Evolutionary conservation across 2,888 invertebrate species (phyloP), one percentile per base, ranked within the genome.

Genomic region (Rhagonycha fulva): DNA sequence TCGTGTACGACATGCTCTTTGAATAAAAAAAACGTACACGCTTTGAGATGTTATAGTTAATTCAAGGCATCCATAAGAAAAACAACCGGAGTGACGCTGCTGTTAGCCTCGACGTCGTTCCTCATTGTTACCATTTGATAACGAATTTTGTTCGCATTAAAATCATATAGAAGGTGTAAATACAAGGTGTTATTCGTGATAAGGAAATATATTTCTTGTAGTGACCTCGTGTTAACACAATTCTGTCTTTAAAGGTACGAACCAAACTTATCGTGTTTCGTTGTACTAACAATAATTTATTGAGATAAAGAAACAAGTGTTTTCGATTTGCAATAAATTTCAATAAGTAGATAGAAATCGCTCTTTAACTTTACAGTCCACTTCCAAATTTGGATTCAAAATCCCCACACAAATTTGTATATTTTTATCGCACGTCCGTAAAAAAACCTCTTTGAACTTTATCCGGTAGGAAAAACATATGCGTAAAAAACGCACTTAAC

Each of bases 141-240:
- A 47, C n/a, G n/a, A n/a, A 47, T 5, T 47, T 47, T 47, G 47
- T 47, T n/a, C n/a, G n/a, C 28, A 19, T 14, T 5, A 62, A 62
- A 24, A 24, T 24, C 28, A 68, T 73, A 30, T 70, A 74, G 74
- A 66, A 72, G 28, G 68, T 30, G 68, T 67, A 61, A 62, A 14
- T 76, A 78, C 76, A 78, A 77, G 70, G 62, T 79, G 76, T 79
- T 79, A 72, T 28, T 68, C 47, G 66, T 74, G 79, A 80, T 79
- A 79, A 79, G 77, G 68, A 76, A 79, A 78, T 77, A 79, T 78
- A 75, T 79, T 77, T 75, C 76, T 78, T 78, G 78, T 80, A 70
- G 63, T 70, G 76, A 76, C 78, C 78, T 73, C 73, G 75, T 79
- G 80, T 79, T 79, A 80, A 80, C 78, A 78, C 78, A 77, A 76